Conservation (phyloP, 2,113 vertebrate species). For the Malaclemys terrapin region DNA sequence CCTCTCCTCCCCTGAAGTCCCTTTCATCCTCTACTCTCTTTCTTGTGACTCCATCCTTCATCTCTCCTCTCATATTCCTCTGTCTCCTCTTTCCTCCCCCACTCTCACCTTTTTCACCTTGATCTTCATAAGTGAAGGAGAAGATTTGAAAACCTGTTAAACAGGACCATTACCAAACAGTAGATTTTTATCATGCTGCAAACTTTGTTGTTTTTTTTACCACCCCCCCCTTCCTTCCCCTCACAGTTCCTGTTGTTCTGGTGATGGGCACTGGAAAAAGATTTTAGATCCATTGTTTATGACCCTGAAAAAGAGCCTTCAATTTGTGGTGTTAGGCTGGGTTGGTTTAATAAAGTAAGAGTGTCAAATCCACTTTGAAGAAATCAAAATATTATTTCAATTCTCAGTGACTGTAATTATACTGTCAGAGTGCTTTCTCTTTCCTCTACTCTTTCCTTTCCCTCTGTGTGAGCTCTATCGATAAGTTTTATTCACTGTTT, state of each 20-base stretch:
- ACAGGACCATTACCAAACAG: not conserved
- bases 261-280: not conserved
- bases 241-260: not conserved
- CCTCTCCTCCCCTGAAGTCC: not conserved
- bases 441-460: not conserved
- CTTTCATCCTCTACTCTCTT: not conserved
- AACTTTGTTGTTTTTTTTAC: fast-evolving
- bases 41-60: not conserved
- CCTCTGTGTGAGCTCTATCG: not conserved
- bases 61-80: not conserved
- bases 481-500: not conserved
- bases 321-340: not conserved
- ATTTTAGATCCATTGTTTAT: not conserved
- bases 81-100: not conserved
- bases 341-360: conserved; percentile 30
- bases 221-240: not conserved
- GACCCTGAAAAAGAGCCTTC: not conserved
- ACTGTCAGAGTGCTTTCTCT: not conserved
- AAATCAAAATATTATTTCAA: not conserved
- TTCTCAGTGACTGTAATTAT: conserved; percentile 28
- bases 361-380: not conserved
- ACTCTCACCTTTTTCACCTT: not conserved
- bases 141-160: not conserved
- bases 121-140: conserved; percentile 2
- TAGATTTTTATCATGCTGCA: not conserved